Evolutionary conservation across 2,888 invertebrate genomes (phyloP).

Genomic region (Pomacea canaliculata): DNA sequence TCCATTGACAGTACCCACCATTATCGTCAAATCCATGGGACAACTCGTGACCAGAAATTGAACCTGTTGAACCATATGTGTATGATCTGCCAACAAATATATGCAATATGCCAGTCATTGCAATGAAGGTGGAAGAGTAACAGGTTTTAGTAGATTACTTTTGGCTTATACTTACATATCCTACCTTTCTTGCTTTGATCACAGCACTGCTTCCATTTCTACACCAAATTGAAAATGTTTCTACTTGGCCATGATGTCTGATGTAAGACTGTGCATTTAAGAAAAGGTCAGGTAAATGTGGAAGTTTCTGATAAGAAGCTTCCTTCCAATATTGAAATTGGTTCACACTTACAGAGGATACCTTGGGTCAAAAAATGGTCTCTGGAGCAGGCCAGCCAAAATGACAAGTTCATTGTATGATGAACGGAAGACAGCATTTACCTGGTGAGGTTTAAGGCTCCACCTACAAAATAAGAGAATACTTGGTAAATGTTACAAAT

Average conservation of each 20-base stretch:
- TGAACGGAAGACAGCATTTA: constrained; percentile 64
- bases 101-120: too few relatives aligned
- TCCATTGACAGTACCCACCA: constrained; percentile 36
- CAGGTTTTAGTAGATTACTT: too few relatives aligned
- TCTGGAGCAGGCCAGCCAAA: constrained; percentile 63
- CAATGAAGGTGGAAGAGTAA: too few relatives aligned
- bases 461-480: constrained; percentile 46
- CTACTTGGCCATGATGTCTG: too few relatives aligned
- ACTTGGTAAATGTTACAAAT: not conserved
- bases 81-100: constrained; percentile 46
- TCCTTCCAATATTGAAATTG: not conserved
- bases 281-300: too few relatives aligned
- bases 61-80: constrained; percentile 62
- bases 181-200: too few relatives aligned
- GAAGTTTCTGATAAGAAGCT: too few relatives aligned
- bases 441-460: constrained; percentile 54
- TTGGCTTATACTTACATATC: too few relatives aligned
- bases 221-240: too few relatives aligned
- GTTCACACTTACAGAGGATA: constrained; percentile 54
- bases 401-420: constrained; percentile 58
- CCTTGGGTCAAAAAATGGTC: constrained; percentile 56
- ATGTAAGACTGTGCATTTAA: too few relatives aligned
- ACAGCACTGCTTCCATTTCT: too few relatives aligned
- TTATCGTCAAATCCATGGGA: constrained; percentile 66
- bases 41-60: constrained; percentile 65